Evolutionary conservation across 1,140 invertebrate genomes (phyloP).

Genomic region (Heliconius himera): DNA sequence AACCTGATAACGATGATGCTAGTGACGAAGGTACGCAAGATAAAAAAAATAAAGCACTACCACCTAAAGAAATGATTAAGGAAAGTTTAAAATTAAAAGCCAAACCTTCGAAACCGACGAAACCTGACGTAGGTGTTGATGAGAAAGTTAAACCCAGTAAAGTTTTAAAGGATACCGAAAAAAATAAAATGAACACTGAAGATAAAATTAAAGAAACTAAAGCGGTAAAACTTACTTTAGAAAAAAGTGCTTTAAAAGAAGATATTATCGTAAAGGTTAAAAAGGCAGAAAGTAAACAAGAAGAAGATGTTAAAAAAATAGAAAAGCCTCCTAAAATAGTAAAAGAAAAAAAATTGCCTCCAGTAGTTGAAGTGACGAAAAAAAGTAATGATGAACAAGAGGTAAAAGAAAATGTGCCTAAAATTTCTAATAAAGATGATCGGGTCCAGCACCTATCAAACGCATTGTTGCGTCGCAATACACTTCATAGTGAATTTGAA

Average conservation of each 20-base stretch:
- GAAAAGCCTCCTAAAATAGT: background rate
- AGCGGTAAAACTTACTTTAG: conserved; percentile 20
- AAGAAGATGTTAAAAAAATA: background rate
- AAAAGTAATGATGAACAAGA: conserved; percentile 18
- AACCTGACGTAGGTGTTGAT: conserved; percentile 24
- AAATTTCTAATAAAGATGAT: conserved; percentile 51
- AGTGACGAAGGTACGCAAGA: conserved; percentile 13
- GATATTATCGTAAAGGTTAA: conserved; percentile 24
- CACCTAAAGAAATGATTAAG: conserved; percentile 18
- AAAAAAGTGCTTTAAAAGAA: conserved; percentile 23
- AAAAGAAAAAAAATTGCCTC: background rate
- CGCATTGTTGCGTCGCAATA: conserved; percentile 66
- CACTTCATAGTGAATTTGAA: conserved; percentile 80
- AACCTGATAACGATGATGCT: conserved; percentile 5
- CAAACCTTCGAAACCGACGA: conserved; percentile 27
- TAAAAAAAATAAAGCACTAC: conserved; percentile 24
- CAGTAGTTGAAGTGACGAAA: background rate
- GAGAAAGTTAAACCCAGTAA: conserved; percentile 9
- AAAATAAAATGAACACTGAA: background rate
- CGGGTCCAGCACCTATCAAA: conserved; percentile 60
- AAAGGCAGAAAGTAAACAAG: background rate
- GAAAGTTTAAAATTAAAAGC: conserved; percentile 24
- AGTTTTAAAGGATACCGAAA: conserved; percentile 8
- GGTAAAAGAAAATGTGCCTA: conserved; percentile 34
- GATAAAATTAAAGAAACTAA: conserved; percentile 17